A percentile compares a stretch with the other conserved stretches of the same genome.
Evolutionary conservation across 2,113 vertebrate genomes (phyloP).

Genomic region (Eurystomus gularis): DNA sequence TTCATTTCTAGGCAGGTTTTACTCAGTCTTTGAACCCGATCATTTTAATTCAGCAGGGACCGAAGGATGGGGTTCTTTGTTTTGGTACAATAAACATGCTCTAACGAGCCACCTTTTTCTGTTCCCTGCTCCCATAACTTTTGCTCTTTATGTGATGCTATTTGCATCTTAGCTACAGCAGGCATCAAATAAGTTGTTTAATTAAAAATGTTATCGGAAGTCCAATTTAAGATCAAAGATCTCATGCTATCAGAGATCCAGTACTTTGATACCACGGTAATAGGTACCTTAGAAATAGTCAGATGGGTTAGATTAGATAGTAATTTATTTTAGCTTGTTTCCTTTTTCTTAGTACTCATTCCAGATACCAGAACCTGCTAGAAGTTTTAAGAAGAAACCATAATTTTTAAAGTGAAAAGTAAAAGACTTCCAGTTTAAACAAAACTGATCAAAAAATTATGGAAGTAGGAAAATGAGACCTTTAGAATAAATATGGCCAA

Average conservation of each 20-base stretch:
- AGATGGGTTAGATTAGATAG: conserved; percentile 50
- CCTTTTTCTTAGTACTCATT: conserved; percentile 16
- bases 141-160: background rate
- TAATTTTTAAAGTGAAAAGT: conserved; percentile 50
- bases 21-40: background rate
- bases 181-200: conserved; percentile 42
- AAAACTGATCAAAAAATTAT: conserved; percentile 54
- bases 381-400: conserved; percentile 53
- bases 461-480: conserved; percentile 53
- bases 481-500: conserved; percentile 55
- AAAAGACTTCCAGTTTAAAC: conserved; percentile 55
- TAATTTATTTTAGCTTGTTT: conserved; percentile 40
- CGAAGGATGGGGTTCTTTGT: background rate
- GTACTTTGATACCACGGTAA: background rate
- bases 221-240: conserved; percentile 46
- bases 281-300: conserved; percentile 17
- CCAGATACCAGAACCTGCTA: background rate
- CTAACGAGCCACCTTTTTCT: background rate
- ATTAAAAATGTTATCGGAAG: conserved; percentile 34
- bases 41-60: background rate
- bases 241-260: conserved; percentile 19
- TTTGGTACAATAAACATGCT: background rate
- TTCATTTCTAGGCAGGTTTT: background rate
- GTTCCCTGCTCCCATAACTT: background rate
- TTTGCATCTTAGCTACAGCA: conserved; percentile 23